Evolutionary conservation across 2,888 invertebrate species (phyloP).

Genomic region (Cosmopolites sordidus): DNA sequence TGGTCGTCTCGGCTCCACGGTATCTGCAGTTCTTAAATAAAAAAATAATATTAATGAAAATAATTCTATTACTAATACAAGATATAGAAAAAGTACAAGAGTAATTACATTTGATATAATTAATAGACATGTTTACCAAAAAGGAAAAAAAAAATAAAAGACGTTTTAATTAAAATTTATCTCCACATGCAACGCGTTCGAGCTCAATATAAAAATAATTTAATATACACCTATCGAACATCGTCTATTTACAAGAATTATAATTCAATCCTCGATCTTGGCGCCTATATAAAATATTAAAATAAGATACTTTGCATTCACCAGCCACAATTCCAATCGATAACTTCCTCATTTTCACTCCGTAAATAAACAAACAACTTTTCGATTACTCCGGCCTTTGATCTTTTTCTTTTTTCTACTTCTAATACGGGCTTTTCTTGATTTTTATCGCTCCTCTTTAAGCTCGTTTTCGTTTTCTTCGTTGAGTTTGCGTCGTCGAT

Average conservation of each 20-base stretch:
- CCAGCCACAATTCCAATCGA: conserved; percentile 17
- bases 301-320: conserved; percentile 26
- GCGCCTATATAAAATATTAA: conserved; percentile 22
- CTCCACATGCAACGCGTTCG: not conserved
- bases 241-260: conserved; percentile 7
- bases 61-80: too few species aligned
- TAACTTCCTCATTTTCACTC: conserved; percentile 21
- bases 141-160: too few species aligned
- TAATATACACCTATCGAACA: not conserved
- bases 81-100: too few species aligned
- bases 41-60: too few species aligned
- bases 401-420: conserved; percentile 27
- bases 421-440: conserved; percentile 8
- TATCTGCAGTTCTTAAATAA: too few species aligned
- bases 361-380: conserved; percentile 36
- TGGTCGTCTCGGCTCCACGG: too few species aligned
- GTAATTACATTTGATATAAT: too few species aligned
- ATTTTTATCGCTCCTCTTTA: not conserved
- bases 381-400: conserved; percentile 38
- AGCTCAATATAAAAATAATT: not conserved
- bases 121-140: too few species aligned
- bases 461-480: too few species aligned
- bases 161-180: too few species aligned
- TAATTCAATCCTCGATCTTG: conserved; percentile 21
- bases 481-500: too few species aligned